A percentile compares a stretch with the other conserved stretches of the same genome.
phyloP scores from a whole-genome alignment of 2,113 vertebrate genomes.

The Chaenogobius annularis region DNA sequence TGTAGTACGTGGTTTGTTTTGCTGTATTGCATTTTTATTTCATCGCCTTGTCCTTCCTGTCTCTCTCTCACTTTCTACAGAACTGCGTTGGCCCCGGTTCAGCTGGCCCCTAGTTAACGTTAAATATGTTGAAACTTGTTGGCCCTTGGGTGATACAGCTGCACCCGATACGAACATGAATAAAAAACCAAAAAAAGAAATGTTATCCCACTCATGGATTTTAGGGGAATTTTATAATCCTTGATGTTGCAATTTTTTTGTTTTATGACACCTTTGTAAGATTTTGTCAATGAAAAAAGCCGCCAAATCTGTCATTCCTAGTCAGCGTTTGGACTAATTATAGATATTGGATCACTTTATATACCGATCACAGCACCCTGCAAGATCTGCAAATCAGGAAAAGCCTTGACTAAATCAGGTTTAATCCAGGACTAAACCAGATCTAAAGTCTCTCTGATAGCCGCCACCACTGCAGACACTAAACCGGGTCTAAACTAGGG shows the following conservation, averaged over 20 bases:
- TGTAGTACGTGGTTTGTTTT: neutral
- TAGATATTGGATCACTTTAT: neutral
- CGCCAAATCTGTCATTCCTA: too few relatives aligned
- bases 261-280: neutral
- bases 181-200: neutral
- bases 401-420: too few relatives aligned
- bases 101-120: conserved; percentile 23
- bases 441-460: too few relatives aligned
- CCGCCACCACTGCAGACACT: too few relatives aligned
- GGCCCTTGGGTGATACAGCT: conserved; percentile 59
- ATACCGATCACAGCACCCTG: neutral
- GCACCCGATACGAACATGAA: conserved; percentile 46
- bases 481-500: too few relatives aligned
- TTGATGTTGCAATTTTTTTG: neutral
- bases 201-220: neutral
- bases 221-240: neutral
- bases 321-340: too few relatives aligned
- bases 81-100: conserved; percentile 35
- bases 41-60: neutral
- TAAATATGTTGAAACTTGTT: conserved; percentile 58
- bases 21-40: neutral
- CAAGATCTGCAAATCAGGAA: neutral
- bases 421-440: too few relatives aligned
- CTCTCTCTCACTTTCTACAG: neutral
- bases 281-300: neutral